Evolutionary conservation across 1,140 invertebrate genomes (phyloP).

Genomic region (Trichonephila inaurata): DNA sequence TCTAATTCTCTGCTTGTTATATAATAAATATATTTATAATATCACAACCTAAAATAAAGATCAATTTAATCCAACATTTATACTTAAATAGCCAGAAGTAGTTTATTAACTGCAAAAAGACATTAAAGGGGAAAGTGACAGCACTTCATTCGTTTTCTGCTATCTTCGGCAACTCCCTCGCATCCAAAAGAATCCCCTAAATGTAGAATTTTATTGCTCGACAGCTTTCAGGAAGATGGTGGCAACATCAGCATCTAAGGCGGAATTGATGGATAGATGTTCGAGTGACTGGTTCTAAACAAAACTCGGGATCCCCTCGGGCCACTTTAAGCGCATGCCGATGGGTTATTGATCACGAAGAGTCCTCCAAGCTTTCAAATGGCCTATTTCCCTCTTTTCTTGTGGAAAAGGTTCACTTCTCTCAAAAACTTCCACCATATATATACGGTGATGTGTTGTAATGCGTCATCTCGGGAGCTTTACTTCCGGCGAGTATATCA

Average conservation of each 20-base stretch:
- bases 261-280: slow-evolving; percentile 65
- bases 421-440: slow-evolving; percentile 9
- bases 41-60: too few species aligned
- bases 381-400: slow-evolving; percentile 18
- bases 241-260: slow-evolving; percentile 41
- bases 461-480: slow-evolving; percentile 46
- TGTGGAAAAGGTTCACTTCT: not conserved
- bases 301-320: slow-evolving; percentile 64
- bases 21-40: too few species aligned
- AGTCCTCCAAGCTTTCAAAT: slow-evolving; percentile 31
- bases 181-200: slow-evolving; percentile 4
- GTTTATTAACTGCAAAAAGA: too few species aligned
- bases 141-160: not conserved
- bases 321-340: slow-evolving; percentile 58
- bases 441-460: slow-evolving; percentile 44
- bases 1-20: too few species aligned
- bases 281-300: slow-evolving; percentile 62
- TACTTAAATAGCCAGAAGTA: too few species aligned
- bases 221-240: not conserved
- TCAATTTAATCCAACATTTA: too few species aligned
- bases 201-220: slow-evolving; percentile 53
- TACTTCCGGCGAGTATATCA: slow-evolving; percentile 55
- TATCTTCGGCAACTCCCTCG: slow-evolving; percentile 15
- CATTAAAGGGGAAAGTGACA: too few species aligned
- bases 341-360: slow-evolving; percentile 65